phyloP scores from a whole-genome alignment of 37 sponge, comb jelly and placozoan species.

The Cliona cf. orientalis region DNA sequence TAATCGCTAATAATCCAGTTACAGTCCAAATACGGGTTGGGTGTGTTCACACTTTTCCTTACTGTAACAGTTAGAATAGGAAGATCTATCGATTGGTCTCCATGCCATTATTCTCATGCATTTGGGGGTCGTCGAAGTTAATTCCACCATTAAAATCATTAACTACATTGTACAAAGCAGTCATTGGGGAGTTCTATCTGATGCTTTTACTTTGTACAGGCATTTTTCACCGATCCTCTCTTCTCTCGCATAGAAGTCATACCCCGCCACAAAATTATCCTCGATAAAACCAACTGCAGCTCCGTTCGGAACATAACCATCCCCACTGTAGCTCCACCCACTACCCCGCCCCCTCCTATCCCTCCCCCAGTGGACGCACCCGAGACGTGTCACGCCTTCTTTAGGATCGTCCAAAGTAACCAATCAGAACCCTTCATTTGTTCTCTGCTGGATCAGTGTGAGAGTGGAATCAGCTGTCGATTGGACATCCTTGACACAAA shows the following conservation, averaged over 20 bases:
- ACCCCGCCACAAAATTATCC: background rate
- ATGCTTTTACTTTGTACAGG: background rate
- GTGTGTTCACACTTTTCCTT: no score
- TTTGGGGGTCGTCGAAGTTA: no score
- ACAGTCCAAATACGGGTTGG: no score
- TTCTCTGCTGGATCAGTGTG: background rate
- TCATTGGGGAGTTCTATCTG: no score
- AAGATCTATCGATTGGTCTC: no score
- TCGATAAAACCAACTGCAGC: conserved; percentile 17
- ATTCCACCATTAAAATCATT: no score
- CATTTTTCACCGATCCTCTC: background rate
- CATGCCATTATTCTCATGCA: no score
- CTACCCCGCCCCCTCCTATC: background rate
- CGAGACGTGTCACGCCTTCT: background rate
- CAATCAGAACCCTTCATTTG: conserved; percentile 10
- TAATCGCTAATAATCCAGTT: no score
- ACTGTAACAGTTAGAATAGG: no score
- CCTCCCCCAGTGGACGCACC: background rate
- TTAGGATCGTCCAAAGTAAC: background rate
- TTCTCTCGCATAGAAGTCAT: background rate
- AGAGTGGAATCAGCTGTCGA: conserved; percentile 1
- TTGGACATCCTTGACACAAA: background rate
- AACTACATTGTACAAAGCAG: no score
- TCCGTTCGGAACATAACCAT: background rate
- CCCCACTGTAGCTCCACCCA: conserved; percentile 10